Evolutionary conservation across 1,140 invertebrate species (phyloP), one percentile per base, ranked within the genome.

Genomic region (Bilobella aurantiaca): DNA sequence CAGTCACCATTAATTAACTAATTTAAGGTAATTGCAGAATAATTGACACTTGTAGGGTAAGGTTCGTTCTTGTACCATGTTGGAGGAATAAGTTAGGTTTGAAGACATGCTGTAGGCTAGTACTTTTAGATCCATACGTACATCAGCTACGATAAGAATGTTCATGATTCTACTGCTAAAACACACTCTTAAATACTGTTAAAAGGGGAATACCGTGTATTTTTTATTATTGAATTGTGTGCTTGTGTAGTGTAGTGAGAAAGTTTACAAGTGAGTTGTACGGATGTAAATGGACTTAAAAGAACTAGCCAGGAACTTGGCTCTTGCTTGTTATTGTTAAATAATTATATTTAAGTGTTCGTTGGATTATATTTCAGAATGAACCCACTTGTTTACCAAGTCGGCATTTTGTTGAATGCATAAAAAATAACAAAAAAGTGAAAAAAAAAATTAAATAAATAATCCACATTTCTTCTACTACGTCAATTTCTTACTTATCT

Each of bases 291-390:
- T 37, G 30, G 46, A 27, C 5, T 31, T 23, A 63, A 49, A 25
- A 53, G 21, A 49, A 63, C 16, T 25, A 63, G 62, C 62, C 62
- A 63, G 3, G 2, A 23, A 59, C 30, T 28, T 69, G 67, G 67
- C 63, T 69, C 68, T 65, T 69, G 68, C 68, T 69, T 69, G 68
- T 69, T 69, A 69, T 69, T 69, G 68, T 69, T 69, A 69, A 69
- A 69, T 69, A 69, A 69, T 69, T 69, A 69, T 69, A 69, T 63
- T 30, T 63, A 69, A 69, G 64, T 69, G 64, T 65, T 69, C 63
- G 64, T 65, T 69, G 67, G 67, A 69, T 69, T 69, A 63, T 68
- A 61, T 64, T 66, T 69, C 68, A 63, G 61, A 68, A 69, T 59
- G 63, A 69, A 62, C 64, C 63, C 68, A 69, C 67, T 65, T 65